These are phyloP conservation scores for Tillus elongatus DNA, from an alignment of 2,888 invertebrate genomes.

Conservation along the genomic window DNA sequence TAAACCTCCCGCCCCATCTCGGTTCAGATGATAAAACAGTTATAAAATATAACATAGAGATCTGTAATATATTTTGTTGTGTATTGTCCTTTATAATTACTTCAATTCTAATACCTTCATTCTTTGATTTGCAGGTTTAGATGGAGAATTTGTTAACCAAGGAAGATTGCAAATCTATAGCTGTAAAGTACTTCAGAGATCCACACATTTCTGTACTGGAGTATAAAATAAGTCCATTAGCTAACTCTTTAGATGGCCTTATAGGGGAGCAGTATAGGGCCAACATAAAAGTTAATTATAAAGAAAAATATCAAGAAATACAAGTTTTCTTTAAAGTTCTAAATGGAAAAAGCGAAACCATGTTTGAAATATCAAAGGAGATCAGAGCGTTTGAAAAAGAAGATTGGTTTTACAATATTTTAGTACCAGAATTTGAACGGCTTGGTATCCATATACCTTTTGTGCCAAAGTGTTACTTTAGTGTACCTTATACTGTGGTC, in stretches of 20 bases:
- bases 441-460: slow-evolving; percentile 24
- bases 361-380: slow-evolving; percentile 23
- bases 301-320: slow-evolving; percentile 10
- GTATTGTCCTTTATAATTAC: no score
- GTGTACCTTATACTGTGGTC: slow-evolving; percentile 25
- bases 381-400: slow-evolving; percentile 30
- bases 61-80: no score
- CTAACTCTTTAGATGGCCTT: slow-evolving; percentile 22
- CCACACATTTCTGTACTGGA: slow-evolving; percentile 12
- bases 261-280: slow-evolving; percentile 24
- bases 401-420: slow-evolving; percentile 26
- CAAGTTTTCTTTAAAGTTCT: slow-evolving; percentile 27
- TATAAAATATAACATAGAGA: no score
- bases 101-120: no score
- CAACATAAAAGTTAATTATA: slow-evolving; percentile 16
- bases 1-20: no score
- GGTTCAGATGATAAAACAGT: no score
- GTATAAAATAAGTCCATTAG: slow-evolving; percentile 16
- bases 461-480: slow-evolving; percentile 27
- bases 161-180: slow-evolving; percentile 17
- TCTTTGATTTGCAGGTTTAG: no score
- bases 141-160: no score
- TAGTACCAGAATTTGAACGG: slow-evolving; percentile 23
- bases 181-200: slow-evolving; percentile 11
- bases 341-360: slow-evolving; percentile 19